Conservation (phyloP, 1,140 invertebrate species). For the Hycleus phaleratus region DNA sequence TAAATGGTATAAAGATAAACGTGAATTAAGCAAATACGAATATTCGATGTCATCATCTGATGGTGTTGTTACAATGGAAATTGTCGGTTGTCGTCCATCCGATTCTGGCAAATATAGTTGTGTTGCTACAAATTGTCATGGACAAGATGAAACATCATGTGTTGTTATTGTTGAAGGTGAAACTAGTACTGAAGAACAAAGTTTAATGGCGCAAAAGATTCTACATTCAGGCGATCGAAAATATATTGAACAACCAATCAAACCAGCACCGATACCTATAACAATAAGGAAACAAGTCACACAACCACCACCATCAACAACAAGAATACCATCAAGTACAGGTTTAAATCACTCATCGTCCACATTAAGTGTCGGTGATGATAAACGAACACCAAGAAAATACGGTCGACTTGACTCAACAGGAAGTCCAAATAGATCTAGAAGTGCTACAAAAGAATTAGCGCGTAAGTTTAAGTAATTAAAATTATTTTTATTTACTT, state of each 20-base stretch:
- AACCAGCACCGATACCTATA: conserved; percentile 64
- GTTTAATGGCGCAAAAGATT: conserved; percentile 73
- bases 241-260: conserved; percentile 73
- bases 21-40: conserved; percentile 83
- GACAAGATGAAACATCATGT: conserved; percentile 89
- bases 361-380: conserved; percentile 34
- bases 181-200: conserved; percentile 69
- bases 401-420: conserved; percentile 66
- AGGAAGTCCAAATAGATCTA: conserved; percentile 69
- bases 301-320: conserved; percentile 26
- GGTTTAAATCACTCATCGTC: conserved; percentile 33
- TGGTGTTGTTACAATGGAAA: conserved; percentile 95
- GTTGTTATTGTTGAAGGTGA: conserved; percentile 95
- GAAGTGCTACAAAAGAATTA: conserved; percentile 84
- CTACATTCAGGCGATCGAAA: conserved; percentile 78
- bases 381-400: conserved; percentile 57
- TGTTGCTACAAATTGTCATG: conserved; percentile 84
- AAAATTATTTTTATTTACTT: not conserved
- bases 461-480: conserved; percentile 55
- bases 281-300: conserved; percentile 50
- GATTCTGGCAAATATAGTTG: conserved; percentile 96
- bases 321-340: conserved; percentile 9
- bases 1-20: conserved; percentile 86
- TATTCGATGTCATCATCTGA: conserved; percentile 83
- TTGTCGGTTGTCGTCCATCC: conserved; percentile 84